Evolutionary conservation across 2,113 vertebrate species (phyloP), one percentile per base, ranked within the genome.

Genomic region (Toxotes chatareus): DNA sequence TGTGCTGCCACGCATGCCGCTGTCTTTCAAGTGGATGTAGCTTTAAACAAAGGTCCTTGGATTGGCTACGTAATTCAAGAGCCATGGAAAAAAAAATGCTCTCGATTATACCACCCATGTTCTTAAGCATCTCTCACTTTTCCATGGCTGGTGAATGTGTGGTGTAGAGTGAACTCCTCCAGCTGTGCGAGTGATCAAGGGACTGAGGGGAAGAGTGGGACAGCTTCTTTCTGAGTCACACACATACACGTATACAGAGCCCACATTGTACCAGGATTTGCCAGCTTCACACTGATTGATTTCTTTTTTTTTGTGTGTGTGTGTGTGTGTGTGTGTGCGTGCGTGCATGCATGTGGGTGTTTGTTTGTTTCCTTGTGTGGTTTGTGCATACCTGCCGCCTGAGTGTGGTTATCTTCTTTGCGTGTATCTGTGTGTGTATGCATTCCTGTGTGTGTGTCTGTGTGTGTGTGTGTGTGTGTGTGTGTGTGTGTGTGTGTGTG

Each of bases 331-430:
- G 51, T 84, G 10, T 49, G 21, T n/a, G n/a, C n/a, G n/a, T 73
- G 62, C 64, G 63, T 53, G 21, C 44, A 3, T 79, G 47, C 44
- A n/a, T 88, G 80, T 78, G 55, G 89, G 67, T 16, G 38, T 57
- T 31, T 56, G 46, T 80, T 73, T 93, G 64, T 93, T 73, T 78
- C 62, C 87, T 63, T 91, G 70, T 84, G 80, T 85, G 57, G 73
- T 79, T 56, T 2, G n/a, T 34, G 49, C 38, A 36, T 84, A 75
- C 76, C 68, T 83, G 46, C 38, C 47, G 27, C 27, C 27, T 73
- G 38, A 65, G 8, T 76, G 38, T 1, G 71, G 60, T 64, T 65
- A 55, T 78, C 61, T 73, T 55, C 27, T 55, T 55, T 55, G 3
- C 23, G 21, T 10, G 21, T 10, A 19, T n/a, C 8, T 53, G 1